Percentiles rank a stretch among this genome's conserved stretches.
Evolutionary conservation across 2,888 invertebrate genomes (phyloP).

Genomic region (Laothoe populi): DNA sequence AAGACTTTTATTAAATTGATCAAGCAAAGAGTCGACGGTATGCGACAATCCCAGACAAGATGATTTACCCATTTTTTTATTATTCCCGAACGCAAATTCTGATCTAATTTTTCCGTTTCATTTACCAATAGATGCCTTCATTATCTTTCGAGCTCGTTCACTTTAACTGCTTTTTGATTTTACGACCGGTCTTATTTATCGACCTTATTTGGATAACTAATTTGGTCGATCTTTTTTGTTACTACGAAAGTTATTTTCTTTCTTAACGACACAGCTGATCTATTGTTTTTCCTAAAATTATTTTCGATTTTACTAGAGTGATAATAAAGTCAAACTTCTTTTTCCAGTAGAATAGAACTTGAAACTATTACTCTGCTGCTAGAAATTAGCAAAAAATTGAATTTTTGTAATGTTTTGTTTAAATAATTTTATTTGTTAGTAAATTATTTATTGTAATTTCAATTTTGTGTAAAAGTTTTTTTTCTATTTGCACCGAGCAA

Average conservation of each 20-base stretch:
- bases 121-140: slow-evolving; percentile 48
- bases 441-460: no score
- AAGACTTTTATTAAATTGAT: slow-evolving; percentile 18
- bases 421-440: no score
- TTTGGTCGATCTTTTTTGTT: slow-evolving; percentile 7
- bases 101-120: slow-evolving; percentile 51
- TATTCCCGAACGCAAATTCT: slow-evolving; percentile 44
- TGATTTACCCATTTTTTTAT: slow-evolving; percentile 43
- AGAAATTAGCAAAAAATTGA: no score
- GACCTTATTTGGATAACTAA: slow-evolving; percentile 24
- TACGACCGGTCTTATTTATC: slow-evolving; percentile 27
- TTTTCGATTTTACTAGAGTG: background rate
- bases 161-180: slow-evolving; percentile 34
- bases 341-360: no score
- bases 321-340: background rate
- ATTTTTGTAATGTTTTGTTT: no score
- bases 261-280: background rate
- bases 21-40: background rate
- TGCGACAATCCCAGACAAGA: slow-evolving; percentile 34
- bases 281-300: background rate
- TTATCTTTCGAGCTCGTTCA: slow-evolving; percentile 45
- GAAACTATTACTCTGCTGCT: no score
- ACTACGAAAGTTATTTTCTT: slow-evolving; percentile 10
- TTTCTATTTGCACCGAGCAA: no score
- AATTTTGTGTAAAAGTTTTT: no score